Evolutionary conservation across 2,888 invertebrate species (phyloP), one percentile per base, ranked within the genome.

Genomic region (Aphodius sticticus): DNA sequence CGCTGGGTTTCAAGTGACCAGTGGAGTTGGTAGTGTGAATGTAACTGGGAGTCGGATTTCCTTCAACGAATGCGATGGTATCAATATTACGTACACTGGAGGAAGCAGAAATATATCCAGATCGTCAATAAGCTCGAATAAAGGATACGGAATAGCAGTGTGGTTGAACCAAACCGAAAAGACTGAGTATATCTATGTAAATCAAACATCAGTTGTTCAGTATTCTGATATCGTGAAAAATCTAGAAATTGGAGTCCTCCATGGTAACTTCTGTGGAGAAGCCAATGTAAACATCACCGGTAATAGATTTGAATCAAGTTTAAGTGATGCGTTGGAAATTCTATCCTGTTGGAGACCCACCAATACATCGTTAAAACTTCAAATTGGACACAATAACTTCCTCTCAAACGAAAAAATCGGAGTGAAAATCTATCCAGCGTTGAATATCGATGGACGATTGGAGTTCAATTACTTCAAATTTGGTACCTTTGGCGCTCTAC

Each of bases 81-180:
- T 99, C 9, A 99, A 99, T 88, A 94, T 99, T 12, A 98, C 98
- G 0, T 97, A 97, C 81, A 95, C 96, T 3, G 99, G 99, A 0
- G 99, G 99, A 0, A 95, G 95, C 84, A 92, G 97, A 82, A 98
- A 99, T 86, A 92, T 99, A 81, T 98, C 99, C 12, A 92, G 94
- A 84, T 95, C 96, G 72, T 94, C 93, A 36, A 90, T 99, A 35
- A 95, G 95, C 77, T 95, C 96, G 0, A 99, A 99, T 89, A 92
- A 92, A 82, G 97, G 98, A 7, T 95, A 96, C 85, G 98, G 98
- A 2, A 88, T 97, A 26, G 95, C 97, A 0, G 92, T 97, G 7
- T 98, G 98, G 96, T 89, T 97, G 79, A 98, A 98, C 87, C 94
- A 96, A 85, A 96, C 96, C 14, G 89, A 91, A 83, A 92, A 94